phyloP scores from a whole-genome alignment of 2,113 vertebrate genomes.

The Ammospiza caudacuta region DNA sequence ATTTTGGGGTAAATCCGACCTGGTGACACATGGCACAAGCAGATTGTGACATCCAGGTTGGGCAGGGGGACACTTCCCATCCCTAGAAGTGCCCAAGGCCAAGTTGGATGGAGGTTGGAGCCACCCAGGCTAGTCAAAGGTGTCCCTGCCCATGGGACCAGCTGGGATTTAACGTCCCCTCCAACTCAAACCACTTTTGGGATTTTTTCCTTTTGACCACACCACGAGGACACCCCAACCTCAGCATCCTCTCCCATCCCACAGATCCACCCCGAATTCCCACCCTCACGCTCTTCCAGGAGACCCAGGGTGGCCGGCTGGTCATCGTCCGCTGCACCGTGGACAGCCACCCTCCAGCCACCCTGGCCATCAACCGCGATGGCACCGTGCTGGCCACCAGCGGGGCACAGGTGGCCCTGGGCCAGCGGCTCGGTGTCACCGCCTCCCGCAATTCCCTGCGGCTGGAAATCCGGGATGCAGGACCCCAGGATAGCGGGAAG shows the following conservation, averaged over 20 bases:
- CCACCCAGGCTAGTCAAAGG: rapidly evolving
- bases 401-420: neutral
- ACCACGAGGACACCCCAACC: rapidly evolving
- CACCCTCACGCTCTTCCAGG: constrained; percentile 63
- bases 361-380: neutral
- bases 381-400: constrained; percentile 47
- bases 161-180: neutral
- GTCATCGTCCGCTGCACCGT: constrained; percentile 66
- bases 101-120: neutral
- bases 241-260: neutral
- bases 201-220: too few relatives aligned
- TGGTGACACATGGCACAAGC: rapidly evolving
- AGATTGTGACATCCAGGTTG: neutral
- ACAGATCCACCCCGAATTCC: constrained; percentile 69
- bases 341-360: constrained; percentile 70
- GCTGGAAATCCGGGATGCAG: constrained; percentile 61
- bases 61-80: neutral
- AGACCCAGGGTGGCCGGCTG: constrained; percentile 40
- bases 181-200: rapidly evolving
- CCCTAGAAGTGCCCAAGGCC: too few relatives aligned
- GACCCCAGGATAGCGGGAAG: constrained; percentile 30
- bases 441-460: constrained; percentile 61
- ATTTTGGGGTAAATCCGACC: neutral
- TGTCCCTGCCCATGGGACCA: neutral
- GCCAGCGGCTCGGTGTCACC: neutral